Percentiles rank a stretch among this genome's conserved stretches.
Conservation (phyloP, 2,888 invertebrate genomes). For the Limnephilus rhombicus region DNA sequence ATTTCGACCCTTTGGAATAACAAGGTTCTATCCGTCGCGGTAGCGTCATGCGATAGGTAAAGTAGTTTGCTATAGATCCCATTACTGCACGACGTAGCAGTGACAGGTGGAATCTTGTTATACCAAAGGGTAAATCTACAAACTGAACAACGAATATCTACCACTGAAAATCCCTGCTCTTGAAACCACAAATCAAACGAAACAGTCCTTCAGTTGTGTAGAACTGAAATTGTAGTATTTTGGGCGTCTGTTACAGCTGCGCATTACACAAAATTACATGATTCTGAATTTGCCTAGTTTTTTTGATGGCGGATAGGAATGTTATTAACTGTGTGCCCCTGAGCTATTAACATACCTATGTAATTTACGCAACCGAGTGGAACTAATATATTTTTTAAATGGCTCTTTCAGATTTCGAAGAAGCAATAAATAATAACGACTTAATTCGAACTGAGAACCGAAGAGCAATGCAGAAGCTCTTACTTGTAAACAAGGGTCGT, state of each 20-base stretch:
- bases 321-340: not conserved
- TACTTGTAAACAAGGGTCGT: not conserved
- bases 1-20: no score
- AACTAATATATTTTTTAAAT: no score
- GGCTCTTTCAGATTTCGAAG: not conserved
- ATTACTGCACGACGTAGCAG: no score
- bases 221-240: not conserved
- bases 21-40: no score
- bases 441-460: not conserved
- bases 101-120: no score
- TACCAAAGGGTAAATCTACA: not conserved
- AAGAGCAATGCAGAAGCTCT: not conserved
- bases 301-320: not conserved
- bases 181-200: no score
- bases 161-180: not conserved
- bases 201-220: not conserved
- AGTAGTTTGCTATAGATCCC: no score
- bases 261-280: not conserved
- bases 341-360: not conserved
- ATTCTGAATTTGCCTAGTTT: not conserved
- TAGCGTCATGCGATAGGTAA: no score
- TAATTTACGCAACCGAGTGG: not conserved
- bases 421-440: not conserved
- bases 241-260: not conserved
- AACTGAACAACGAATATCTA: not conserved